phyloP scores from a whole-genome alignment of 2,888 invertebrate species.

The Limulus polyphemus region DNA sequence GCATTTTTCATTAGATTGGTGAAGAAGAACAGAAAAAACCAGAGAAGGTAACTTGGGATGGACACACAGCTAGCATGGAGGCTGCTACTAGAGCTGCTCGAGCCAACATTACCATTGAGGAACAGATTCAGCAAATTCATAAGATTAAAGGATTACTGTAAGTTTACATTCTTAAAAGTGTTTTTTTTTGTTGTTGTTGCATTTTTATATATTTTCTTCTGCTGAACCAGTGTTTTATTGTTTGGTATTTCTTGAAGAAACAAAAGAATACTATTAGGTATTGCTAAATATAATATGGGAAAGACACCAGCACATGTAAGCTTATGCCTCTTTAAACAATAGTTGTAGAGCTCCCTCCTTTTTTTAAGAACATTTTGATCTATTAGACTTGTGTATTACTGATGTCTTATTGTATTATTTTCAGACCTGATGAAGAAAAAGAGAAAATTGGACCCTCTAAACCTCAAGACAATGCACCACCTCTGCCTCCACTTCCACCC shows the following conservation, averaged over 20 bases:
- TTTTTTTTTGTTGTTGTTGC: no score
- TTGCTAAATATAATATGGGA: no score
- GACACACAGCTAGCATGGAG: slow-evolving; percentile 92
- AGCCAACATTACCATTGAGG: slow-evolving; percentile 88
- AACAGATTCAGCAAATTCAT: slow-evolving; percentile 85
- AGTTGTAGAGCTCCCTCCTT: no score
- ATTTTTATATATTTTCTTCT: no score
- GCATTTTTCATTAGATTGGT: slow-evolving; percentile 34
- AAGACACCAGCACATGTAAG: no score
- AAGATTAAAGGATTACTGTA: slow-evolving; percentile 77
- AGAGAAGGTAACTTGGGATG: slow-evolving; percentile 80
- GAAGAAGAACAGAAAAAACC: slow-evolving; percentile 33
- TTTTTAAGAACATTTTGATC: no score
- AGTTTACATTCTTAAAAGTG: slow-evolving; percentile 20
- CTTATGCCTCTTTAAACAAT: no score
- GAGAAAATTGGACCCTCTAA: slow-evolving; percentile 77
- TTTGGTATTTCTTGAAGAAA: no score
- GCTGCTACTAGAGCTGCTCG: slow-evolving; percentile 86
- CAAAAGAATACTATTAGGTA: no score
- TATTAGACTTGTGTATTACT: no score
- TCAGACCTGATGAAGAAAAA: slow-evolving; percentile 76
- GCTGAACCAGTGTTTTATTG: no score
- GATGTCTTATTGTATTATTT: slow-evolving; percentile 11
- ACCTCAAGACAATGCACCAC: slow-evolving; percentile 7
- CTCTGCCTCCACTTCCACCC: slow-evolving; percentile 14